phyloP scores from a whole-genome alignment of 2,888 invertebrate genomes.

The Masnerella sp. region DNA sequence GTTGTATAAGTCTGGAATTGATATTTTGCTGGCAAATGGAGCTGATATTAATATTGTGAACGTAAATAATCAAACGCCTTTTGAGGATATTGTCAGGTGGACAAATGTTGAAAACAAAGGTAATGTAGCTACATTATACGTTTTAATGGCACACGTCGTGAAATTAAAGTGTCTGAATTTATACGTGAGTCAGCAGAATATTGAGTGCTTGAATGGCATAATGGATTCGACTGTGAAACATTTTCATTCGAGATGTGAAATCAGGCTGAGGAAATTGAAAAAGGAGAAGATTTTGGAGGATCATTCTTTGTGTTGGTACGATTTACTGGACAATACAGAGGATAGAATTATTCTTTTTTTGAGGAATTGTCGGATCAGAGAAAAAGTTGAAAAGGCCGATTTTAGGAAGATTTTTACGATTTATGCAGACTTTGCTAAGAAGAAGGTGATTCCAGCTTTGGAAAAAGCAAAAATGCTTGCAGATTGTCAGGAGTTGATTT shows the following conservation, averaged over 20 bases:
- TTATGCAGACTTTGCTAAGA: not conserved
- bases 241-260: not conserved
- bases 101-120: no score
- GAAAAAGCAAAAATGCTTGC: not conserved
- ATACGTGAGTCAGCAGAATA: not conserved
- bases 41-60: not conserved
- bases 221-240: not conserved
- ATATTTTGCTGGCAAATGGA: not conserved
- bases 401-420: not conserved
- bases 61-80: not conserved
- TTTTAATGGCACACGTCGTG: not conserved
- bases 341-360: not conserved
- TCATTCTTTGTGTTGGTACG: not conserved
- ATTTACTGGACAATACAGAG: not conserved
- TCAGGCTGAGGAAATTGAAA: not conserved
- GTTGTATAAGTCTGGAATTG: not conserved
- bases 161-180: not conserved
- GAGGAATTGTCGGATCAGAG: not conserved
- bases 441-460: not conserved
- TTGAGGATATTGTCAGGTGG: not conserved
- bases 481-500: no score
- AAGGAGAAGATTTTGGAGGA: not conserved
- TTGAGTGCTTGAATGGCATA: not conserved
- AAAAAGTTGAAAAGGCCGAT: not conserved
- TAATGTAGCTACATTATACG: not conserved